Percentiles rank a stretch among this genome's conserved stretches.
Conservation (phyloP, 2,888 invertebrate genomes). For the Drosophila monieri region DNA sequence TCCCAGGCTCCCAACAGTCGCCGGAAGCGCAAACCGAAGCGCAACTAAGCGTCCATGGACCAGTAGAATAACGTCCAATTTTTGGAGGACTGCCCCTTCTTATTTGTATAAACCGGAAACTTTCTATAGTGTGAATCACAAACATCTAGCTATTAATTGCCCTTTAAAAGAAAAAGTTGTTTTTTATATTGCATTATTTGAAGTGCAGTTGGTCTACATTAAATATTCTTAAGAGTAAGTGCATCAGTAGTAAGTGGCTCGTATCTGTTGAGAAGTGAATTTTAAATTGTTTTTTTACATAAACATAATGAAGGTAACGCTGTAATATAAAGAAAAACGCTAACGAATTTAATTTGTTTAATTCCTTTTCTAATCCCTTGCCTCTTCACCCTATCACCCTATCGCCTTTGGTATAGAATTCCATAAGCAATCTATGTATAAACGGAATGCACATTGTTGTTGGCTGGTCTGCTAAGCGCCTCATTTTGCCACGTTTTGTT, state of each 20-base stretch:
- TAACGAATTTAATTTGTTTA: constrained; percentile 70
- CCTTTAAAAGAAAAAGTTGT: constrained; percentile 61
- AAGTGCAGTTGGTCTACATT: constrained; percentile 51
- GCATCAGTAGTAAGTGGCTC: constrained; percentile 60
- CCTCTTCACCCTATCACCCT: constrained; percentile 36
- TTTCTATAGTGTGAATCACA: constrained; percentile 25
- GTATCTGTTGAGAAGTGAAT: constrained; percentile 62
- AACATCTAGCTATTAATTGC: constrained; percentile 60
- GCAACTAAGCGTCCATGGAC: constrained; percentile 54
- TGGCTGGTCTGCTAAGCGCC: constrained; percentile 61
- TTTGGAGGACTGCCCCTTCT: constrained; percentile 42
- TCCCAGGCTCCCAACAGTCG: constrained; percentile 58
- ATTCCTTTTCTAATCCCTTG: constrained; percentile 41
- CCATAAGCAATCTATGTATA: constrained; percentile 57
- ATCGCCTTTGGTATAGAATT: constrained; percentile 37
- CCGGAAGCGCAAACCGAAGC: constrained; percentile 80
- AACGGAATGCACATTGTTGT: constrained; percentile 66
- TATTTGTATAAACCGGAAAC: constrained; percentile 63
- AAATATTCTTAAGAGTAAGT: constrained; percentile 51
- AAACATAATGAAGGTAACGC: constrained; percentile 47
- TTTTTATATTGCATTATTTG: constrained; percentile 64
- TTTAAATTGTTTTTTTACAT: constrained; percentile 69
- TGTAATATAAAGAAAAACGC: constrained; percentile 70
- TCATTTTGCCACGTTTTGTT: constrained; percentile 46
- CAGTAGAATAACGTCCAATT: constrained; percentile 21